These are phyloP conservation scores for Axinella damicornis DNA, from an alignment of 37 sponge, comb jelly and placozoan genomes.

Conservation along the genomic window DNA sequence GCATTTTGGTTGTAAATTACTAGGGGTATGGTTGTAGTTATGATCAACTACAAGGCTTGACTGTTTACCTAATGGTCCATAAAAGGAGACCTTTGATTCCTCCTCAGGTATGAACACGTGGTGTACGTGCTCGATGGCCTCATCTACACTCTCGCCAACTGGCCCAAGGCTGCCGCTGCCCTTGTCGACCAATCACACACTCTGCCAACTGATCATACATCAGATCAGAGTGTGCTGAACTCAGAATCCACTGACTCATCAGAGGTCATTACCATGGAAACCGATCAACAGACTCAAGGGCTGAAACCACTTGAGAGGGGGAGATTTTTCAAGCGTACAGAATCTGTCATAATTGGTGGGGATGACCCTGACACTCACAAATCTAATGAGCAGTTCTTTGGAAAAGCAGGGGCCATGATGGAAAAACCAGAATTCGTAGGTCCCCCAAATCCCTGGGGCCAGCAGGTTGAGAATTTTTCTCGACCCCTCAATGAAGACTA, in stretches of 20 bases:
- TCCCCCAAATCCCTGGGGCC: conserved; percentile 26
- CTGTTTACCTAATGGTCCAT: no score
- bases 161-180: conserved; percentile 48
- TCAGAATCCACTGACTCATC: no score
- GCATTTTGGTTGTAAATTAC: no score
- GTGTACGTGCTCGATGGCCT: conserved; percentile 83
- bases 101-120: conserved; percentile 84
- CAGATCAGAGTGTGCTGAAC: no score
- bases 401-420: not conserved
- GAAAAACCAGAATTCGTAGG: conserved; percentile 23
- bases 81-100: not conserved
- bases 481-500: conserved; percentile 56
- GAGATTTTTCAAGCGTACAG: conserved; percentile 51
- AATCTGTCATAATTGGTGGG: conserved; percentile 25
- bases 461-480: conserved; percentile 7
- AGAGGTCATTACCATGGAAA: not conserved
- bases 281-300: not conserved
- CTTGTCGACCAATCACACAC: not conserved
- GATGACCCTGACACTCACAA: conserved; percentile 24
- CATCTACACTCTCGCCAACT: conserved; percentile 71
- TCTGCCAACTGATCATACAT: not conserved
- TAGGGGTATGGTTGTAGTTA: no score
- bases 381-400: conserved; percentile 56
- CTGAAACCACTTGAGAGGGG: not conserved
- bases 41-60: no score